phyloP scores from a whole-genome alignment of 2,888 invertebrate genomes.

The Eupelmus urozonus region DNA sequence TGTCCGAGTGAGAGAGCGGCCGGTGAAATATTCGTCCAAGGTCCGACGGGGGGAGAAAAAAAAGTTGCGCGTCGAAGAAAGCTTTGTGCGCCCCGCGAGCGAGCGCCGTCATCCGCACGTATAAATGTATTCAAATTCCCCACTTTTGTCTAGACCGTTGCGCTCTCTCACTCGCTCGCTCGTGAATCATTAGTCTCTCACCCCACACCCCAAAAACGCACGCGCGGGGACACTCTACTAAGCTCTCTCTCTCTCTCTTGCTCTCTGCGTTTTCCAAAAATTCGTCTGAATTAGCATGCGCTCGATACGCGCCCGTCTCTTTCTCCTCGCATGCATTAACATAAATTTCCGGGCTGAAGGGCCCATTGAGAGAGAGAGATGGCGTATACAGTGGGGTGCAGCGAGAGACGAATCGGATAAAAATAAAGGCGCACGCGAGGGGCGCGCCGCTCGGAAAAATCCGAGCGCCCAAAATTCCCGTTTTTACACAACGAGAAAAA shows the following conservation, averaged over 20 bases:
- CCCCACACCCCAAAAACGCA: background rate
- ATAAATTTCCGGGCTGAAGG: constrained; percentile 70
- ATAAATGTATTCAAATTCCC: constrained; percentile 60
- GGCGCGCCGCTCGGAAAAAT: constrained; percentile 25
- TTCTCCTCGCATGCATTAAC: constrained; percentile 66
- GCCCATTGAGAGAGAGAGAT: constrained; percentile 60
- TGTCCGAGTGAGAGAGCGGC: constrained; percentile 15
- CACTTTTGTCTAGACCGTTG: constrained; percentile 63
- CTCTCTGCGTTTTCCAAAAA: constrained; percentile 74
- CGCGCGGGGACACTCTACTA: background rate
- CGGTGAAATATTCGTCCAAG: constrained; percentile 53
- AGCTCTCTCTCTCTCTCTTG: no score
- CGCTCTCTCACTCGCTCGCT: constrained; percentile 57
- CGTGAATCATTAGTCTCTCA: constrained; percentile 69
- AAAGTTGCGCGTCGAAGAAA: constrained; percentile 56
- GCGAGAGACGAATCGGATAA: constrained; percentile 37
- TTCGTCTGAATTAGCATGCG: constrained; percentile 76
- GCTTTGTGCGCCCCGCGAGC: constrained; percentile 33
- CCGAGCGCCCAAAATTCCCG: background rate
- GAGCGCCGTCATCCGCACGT: constrained; percentile 55
- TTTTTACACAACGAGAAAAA: constrained; percentile 33
- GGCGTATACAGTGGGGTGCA: constrained; percentile 51
- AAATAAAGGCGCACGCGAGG: constrained; percentile 25
- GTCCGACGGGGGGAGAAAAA: constrained; percentile 51
- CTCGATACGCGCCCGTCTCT: constrained; percentile 41